Percentiles rank a stretch among this genome's conserved stretches.
These are phyloP conservation scores for Sclerodermus sp. DNA, from an alignment of 2,888 invertebrate genomes.

Conservation along the genomic window DNA sequence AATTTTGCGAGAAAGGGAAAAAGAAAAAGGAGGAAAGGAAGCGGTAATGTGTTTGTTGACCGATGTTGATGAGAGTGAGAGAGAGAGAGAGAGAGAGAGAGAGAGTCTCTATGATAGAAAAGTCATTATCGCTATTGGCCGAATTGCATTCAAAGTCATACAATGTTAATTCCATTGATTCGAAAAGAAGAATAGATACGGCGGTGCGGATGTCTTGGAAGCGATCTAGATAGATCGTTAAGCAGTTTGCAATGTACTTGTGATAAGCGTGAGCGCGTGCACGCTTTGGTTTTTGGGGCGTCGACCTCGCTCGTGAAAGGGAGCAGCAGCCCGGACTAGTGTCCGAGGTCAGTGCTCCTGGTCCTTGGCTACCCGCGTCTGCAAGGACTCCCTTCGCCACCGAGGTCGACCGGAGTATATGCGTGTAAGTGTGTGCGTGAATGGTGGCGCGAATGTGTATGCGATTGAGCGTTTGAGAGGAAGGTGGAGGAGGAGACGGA, in stretches of 20 bases:
- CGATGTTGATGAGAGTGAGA: no score
- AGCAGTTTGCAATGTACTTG: no score
- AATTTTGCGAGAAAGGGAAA: neutral
- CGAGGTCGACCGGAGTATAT: slow-evolving; percentile 35
- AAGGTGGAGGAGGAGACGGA: slow-evolving; percentile 19
- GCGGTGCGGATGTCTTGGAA: no score
- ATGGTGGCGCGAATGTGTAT: slow-evolving; percentile 22
- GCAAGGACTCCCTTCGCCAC: slow-evolving; percentile 39
- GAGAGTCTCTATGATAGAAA: no score
- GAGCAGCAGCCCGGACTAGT: slow-evolving; percentile 27
- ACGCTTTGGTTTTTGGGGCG: slow-evolving; percentile 36
- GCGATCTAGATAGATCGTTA: no score
- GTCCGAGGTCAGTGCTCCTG: slow-evolving; percentile 39
- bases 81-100: no score
- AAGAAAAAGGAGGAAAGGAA: no score
- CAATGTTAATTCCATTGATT: no score
- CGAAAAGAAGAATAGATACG: no score
- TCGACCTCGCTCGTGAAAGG: slow-evolving; percentile 40
- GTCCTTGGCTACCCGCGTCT: slow-evolving; percentile 34
- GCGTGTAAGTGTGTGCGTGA: slow-evolving; percentile 27
- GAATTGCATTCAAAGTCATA: no score
- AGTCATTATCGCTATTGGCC: no score
- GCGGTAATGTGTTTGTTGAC: no score
- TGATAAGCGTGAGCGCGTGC: slow-evolving; percentile 24
- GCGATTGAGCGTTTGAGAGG: slow-evolving; percentile 16